These are phyloP conservation scores for Adineta ricciae DNA, from an alignment of 2,888 invertebrate genomes.

Conservation along the genomic window DNA sequence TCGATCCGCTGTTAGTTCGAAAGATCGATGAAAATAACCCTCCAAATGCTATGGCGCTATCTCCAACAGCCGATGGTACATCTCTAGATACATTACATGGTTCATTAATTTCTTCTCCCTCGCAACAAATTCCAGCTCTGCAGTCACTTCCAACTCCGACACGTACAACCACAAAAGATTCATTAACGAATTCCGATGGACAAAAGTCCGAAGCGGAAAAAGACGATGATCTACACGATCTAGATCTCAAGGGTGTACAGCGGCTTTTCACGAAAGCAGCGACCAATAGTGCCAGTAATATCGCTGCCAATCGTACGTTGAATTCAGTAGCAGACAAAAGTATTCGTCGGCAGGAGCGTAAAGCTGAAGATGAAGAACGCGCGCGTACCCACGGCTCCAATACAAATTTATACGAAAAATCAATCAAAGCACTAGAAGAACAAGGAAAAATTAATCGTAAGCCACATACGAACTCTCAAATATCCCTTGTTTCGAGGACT, in stretches of 20 bases:
- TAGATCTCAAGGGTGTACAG: neutral
- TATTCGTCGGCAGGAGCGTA: neutral
- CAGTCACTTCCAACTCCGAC: neutral
- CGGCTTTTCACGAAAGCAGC: neutral
- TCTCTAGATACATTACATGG: neutral
- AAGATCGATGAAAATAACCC: neutral
- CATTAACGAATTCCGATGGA: neutral
- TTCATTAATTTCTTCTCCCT: neutral
- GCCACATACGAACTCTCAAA: neutral
- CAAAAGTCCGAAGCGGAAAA: neutral
- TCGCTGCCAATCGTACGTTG: neutral
- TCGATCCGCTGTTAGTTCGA: neutral
- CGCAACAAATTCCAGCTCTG: neutral
- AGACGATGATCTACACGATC: neutral
- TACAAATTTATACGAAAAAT: neutral
- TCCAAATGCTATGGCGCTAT: neutral
- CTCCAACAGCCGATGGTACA: neutral
- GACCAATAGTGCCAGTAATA: neutral
- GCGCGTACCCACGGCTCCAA: neutral
- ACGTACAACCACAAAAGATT: neutral
- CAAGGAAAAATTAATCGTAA: neutral
- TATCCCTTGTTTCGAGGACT: neutral
- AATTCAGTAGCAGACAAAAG: neutral
- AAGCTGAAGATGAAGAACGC: neutral
- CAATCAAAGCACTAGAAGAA: neutral